A percentile compares a stretch with the other conserved stretches of the same genome.
Evolutionary conservation across 2,797 vertebrate species (phyloP).

Genomic region (Acropternis orthonyx): DNA sequence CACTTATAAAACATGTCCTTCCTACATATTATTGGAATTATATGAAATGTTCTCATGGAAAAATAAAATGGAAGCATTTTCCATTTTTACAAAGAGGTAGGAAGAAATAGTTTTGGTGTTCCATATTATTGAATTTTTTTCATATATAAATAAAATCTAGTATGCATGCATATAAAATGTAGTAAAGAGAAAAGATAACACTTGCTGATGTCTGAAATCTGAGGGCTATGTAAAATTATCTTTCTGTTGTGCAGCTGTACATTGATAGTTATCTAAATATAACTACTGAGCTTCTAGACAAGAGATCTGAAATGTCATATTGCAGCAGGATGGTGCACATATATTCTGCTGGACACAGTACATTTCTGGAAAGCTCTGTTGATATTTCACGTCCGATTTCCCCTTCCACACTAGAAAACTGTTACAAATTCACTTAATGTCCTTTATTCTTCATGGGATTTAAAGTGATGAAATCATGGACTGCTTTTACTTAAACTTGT

Average conservation of each 20-base stretch:
- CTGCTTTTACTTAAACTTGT: not conserved
- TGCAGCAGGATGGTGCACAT: not conserved
- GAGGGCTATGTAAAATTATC: not conserved
- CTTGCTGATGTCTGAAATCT: not conserved
- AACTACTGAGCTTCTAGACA: not conserved
- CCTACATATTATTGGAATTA: not conserved
- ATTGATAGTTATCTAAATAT: not conserved
- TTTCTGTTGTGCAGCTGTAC: not conserved
- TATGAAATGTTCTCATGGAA: not conserved
- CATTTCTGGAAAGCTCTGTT: not conserved
- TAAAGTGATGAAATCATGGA: not conserved
- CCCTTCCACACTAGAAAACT: not conserved
- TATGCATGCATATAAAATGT: not conserved
- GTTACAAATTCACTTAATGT: not conserved
- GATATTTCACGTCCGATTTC: not conserved
- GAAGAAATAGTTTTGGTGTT: not conserved
- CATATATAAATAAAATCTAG: not conserved
- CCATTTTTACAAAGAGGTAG: not conserved
- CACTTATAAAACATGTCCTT: not conserved
- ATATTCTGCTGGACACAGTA: not conserved
- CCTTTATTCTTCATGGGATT: not conserved
- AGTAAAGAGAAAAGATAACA: not conserved
- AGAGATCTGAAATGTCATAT: not conserved
- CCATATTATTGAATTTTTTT: not conserved
- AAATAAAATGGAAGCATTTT: not conserved